Percentiles rank a stretch among this genome's conserved stretches.
Evolutionary conservation across 2,888 invertebrate genomes (phyloP).

Genomic region (Drosophila ezoana): DNA sequence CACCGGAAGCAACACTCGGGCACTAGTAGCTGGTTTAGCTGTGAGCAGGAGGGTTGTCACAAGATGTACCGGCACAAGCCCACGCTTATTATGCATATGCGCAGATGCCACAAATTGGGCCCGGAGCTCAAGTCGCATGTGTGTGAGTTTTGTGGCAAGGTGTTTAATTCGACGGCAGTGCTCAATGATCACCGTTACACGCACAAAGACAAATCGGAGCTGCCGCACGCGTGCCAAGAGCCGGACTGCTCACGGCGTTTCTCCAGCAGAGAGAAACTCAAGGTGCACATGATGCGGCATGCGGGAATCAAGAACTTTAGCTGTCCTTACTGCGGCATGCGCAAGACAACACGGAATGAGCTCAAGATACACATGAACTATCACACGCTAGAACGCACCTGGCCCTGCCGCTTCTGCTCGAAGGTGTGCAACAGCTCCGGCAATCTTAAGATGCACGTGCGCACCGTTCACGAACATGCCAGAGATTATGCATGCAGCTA

Average conservation of each 20-base stretch:
- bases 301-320: conserved; percentile 82
- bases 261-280: conserved; percentile 76
- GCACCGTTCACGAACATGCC: conserved; percentile 78
- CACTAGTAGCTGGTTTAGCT: conserved; percentile 48
- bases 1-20: conserved; percentile 72
- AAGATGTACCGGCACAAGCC: conserved; percentile 74
- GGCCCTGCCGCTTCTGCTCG: conserved; percentile 75
- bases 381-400: conserved; percentile 81
- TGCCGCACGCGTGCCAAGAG: conserved; percentile 74
- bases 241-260: conserved; percentile 68
- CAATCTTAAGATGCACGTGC: conserved; percentile 77
- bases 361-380: conserved; percentile 81
- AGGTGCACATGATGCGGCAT: conserved; percentile 81
- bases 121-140: conserved; percentile 72
- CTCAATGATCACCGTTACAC: conserved; percentile 77
- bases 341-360: conserved; percentile 81
- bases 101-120: conserved; percentile 70
- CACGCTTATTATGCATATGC: conserved; percentile 71
- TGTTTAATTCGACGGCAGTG: conserved; percentile 68
- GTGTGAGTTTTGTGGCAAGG: conserved; percentile 81
- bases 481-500: conserved; percentile 77
- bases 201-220: conserved; percentile 72
- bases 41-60: conserved; percentile 67
- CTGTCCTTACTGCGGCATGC: conserved; percentile 80
- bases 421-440: conserved; percentile 81